Evolutionary conservation across 2,797 vertebrate species (phyloP).

Genomic region (Alcedo atthis): DNA sequence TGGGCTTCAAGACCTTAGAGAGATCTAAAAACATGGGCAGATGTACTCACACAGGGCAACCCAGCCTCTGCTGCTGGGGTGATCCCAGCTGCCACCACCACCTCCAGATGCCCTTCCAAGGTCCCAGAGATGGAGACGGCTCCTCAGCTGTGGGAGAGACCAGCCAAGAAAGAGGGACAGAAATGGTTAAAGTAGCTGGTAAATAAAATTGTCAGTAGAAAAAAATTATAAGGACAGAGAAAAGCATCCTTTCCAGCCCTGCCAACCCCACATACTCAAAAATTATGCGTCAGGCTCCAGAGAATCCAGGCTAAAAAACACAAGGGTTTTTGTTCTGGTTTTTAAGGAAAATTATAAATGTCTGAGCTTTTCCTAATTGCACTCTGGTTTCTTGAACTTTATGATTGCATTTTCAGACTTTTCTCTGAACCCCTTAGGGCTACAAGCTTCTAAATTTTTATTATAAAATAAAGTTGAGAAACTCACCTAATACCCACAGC

Average conservation of each 20-base stretch:
- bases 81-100: neutral
- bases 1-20: accelerated
- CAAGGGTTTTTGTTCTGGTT: neutral
- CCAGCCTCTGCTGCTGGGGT: neutral
- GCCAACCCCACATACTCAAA: constrained; percentile 24
- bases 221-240: neutral
- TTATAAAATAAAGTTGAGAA: constrained; percentile 12
- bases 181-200: neutral
- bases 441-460: neutral
- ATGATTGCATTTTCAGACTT: constrained; percentile 14
- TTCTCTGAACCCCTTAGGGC: neutral
- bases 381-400: constrained; percentile 26
- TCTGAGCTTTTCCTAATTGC: constrained; percentile 14
- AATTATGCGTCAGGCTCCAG: neutral
- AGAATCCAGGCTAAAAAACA: neutral
- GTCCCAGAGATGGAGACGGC: neutral
- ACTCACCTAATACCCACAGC: constrained; percentile 8
- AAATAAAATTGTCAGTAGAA: neutral
- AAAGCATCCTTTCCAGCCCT: constrained; percentile 32
- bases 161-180: neutral
- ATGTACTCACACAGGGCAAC: neutral
- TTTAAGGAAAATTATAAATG: constrained; percentile 18
- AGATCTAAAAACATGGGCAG: neutral
- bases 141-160: neutral
- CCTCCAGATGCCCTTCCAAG: neutral